Percentiles rank a stretch among this genome's conserved stretches.
Evolutionary conservation across 2,888 invertebrate species (phyloP).

Genomic region (Caradrina clavipalpis): DNA sequence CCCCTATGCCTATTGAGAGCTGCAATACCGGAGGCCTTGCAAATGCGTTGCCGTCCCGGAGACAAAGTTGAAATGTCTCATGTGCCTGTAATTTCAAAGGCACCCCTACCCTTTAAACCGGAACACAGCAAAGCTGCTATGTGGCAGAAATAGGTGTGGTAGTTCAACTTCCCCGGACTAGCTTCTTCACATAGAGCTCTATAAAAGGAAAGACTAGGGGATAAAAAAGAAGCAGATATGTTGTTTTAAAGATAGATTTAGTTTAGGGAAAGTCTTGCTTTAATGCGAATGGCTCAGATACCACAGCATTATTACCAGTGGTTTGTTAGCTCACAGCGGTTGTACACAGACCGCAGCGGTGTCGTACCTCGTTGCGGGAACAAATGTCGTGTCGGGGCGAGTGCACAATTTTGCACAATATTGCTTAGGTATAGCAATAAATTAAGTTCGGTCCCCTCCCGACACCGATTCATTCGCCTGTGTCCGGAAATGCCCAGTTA

Average conservation of each 20-base stretch:
- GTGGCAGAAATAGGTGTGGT: too few species aligned
- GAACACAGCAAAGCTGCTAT: too few species aligned
- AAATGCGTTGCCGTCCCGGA: too few species aligned
- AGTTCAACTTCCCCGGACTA: too few species aligned
- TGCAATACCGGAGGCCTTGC: too few species aligned
- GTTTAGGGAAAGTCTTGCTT: conserved; percentile 6
- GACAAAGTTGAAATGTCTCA: too few species aligned
- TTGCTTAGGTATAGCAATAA: conserved; percentile 13
- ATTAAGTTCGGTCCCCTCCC: conserved; percentile 35
- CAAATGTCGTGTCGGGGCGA: background rate
- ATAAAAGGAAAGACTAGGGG: too few species aligned
- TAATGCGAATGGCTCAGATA: conserved; percentile 9
- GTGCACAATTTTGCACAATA: conserved; percentile 10
- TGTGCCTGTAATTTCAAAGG: too few species aligned
- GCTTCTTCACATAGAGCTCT: too few species aligned
- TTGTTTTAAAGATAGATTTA: background rate
- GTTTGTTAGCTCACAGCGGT: conserved; percentile 11
- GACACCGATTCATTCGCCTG: conserved; percentile 4
- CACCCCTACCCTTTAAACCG: too few species aligned
- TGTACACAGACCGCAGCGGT: conserved; percentile 23
- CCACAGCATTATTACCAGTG: conserved; percentile 19
- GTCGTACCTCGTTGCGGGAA: background rate
- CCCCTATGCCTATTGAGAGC: too few species aligned
- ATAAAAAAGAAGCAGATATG: too few species aligned
- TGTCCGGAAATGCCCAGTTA: conserved; percentile 37